Base-by-base conservation (phyloP, 2,113 vertebrate species). In the Isichthys henryi region DNA sequence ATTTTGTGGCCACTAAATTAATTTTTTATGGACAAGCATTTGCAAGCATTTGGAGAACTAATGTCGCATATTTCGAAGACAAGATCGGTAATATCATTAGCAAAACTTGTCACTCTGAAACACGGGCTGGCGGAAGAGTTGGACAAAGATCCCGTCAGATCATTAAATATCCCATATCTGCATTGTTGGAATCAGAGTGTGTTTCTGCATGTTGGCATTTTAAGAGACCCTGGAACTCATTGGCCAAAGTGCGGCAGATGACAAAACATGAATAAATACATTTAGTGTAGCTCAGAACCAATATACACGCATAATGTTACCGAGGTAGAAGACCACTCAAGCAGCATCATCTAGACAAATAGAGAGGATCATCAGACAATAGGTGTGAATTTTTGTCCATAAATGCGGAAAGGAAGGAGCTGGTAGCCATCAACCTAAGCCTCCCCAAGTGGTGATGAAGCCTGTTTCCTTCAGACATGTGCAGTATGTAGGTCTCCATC, bases 1-100 rank as follows among this genome's bases (percentile, higher is more conserved):
- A 95, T 94, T 94, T 94, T 89, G 90, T 92, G 91, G 91, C 93
- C 90, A 87, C 92, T 94, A 58, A 94, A 96, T 96, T 95, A 95
- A 95, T 96, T 95, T 94, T 91, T 93, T 92, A 91, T 93, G 95
- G 94, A 94, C 94, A 83, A 84, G 82, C 58, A 58, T 66, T 66
- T 45, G 46, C 52, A 7, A 43, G 77, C 45, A n/a, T 74, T 52
- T 19, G 56, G 92, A 88, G 91, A 89, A 52, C 17, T 88, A 92
- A 91, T 91, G 91, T 89, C 88, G 88, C 91, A 9, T 92, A 92
- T 92, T 94, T 92, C 88, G 90, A 89, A 92, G 90, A 92, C 80
- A 88, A 92, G 92, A 93, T 89, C 91, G 93, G 94, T 93, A 93
- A 91, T 93, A 94, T 94, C 91, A 94, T 95, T 95, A 95, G 93